Base-by-base conservation (phyloP, 2,797 vertebrate species). In the Danio choprae region DNA sequence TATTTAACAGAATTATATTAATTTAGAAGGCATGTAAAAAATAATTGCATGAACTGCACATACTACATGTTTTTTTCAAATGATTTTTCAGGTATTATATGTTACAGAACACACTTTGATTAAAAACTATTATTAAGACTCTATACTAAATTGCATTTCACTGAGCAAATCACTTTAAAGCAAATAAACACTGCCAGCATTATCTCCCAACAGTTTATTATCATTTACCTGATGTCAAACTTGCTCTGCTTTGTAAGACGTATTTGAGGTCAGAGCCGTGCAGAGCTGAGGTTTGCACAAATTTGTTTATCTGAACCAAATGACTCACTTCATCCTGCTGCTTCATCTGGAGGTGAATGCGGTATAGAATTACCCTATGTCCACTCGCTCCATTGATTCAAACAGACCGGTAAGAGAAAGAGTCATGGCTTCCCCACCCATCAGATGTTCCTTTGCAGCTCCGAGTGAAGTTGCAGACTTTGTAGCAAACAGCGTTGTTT, bases 301-400 rank as follows among this genome's bases (percentile, higher is more conserved):
- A 75, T 80, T 82, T 68, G 80, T 80, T 84, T 84, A 82, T 81
- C 50, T 84, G 84, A 86, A 90, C 88, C 91, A 91, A 93, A 93
- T 89, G 89, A 87, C 81, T 89, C 89, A 87, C 87, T 93, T 89
- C 87, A 91, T 93, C 91, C 90, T 89, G 81, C 86, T 88, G 80
- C 86, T 85, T 89, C 87, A 84, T 91, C 90, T 85, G 85, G 85
- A 87, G 88, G 88, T 92, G 91, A 93, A 92, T 90, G 89, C 87
- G 89, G 92, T 92, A 84, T 93, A 85, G 71, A 85, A 90, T 92
- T 93, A 87, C 91, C 75, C 15, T 59, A 81, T 70, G 84, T 86
- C 80, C 87, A 44, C 80, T 87, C 87, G 73, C 87, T 89, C 58
- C 86, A 87, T 87, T 85, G 83, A 84, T 80, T n/a, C 80, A 89